Evolutionary conservation across 2,888 invertebrate species (phyloP).

Genomic region (Spodoptera exigua): DNA sequence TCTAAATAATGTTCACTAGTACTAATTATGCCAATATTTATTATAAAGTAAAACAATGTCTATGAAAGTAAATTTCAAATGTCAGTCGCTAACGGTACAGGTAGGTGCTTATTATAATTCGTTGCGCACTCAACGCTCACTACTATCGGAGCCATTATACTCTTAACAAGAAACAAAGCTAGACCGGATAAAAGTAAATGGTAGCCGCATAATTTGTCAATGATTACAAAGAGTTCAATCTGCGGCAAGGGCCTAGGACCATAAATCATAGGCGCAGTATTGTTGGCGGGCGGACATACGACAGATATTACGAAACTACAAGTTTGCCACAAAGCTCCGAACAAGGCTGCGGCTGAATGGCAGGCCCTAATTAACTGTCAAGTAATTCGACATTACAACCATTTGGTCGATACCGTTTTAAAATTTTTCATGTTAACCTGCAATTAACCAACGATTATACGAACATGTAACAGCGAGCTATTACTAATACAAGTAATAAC

Average conservation of each 20-base stretch:
- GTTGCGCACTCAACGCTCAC: constrained; percentile 49
- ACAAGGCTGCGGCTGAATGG: constrained; percentile 76
- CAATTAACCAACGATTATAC: constrained; percentile 52
- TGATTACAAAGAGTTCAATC: constrained; percentile 81
- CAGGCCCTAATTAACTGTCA: constrained; percentile 87
- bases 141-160: constrained; percentile 63
- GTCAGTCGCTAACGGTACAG: constrained; percentile 38
- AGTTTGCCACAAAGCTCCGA: constrained; percentile 74
- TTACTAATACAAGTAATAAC: constrained; percentile 8
- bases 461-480: constrained; percentile 30
- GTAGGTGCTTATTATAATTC: constrained; percentile 55
- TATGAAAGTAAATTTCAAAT: constrained; percentile 55
- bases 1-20: constrained; percentile 34
- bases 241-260: constrained; percentile 67
- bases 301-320: constrained; percentile 81
- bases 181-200: constrained; percentile 75
- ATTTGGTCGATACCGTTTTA: constrained; percentile 64
- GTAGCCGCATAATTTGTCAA: constrained; percentile 83
- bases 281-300: constrained; percentile 76
- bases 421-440: constrained; percentile 54
- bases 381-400: constrained; percentile 82
- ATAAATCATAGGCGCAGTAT: constrained; percentile 82
- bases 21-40: constrained; percentile 50
- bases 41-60: constrained; percentile 45
- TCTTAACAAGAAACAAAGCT: constrained; percentile 64